phyloP scores from a whole-genome alignment of 2,797 vertebrate genomes.

The Iguana delicatissima region DNA sequence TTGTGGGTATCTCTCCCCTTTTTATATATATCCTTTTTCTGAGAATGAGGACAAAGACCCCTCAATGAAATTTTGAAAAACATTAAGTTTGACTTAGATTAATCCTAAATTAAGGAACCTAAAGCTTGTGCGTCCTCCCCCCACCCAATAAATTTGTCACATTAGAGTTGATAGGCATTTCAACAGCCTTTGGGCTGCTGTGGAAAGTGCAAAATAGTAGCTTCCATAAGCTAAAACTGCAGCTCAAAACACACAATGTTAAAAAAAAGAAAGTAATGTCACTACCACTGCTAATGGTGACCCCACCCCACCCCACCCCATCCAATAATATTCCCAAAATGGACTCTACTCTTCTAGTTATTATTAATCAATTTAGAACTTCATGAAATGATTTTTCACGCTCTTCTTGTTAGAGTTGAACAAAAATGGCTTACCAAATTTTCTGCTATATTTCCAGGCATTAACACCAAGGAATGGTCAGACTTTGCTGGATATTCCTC shows the following conservation, averaged over 20 bases:
- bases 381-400: not conserved
- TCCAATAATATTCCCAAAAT: not conserved
- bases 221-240: too few relatives aligned
- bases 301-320: not conserved
- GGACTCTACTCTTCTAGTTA: too few relatives aligned
- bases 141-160: not conserved
- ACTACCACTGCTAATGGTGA: not conserved
- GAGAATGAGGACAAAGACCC: not conserved
- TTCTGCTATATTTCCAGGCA: not conserved
- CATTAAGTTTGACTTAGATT: not conserved
- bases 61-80: not conserved
- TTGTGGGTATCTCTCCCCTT: too few relatives aligned
- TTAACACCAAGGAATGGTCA: not conserved
- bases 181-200: not conserved
- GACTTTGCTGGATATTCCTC: not conserved
- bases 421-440: not conserved
- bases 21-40: not conserved
- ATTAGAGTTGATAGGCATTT: slow-evolving; percentile 13
- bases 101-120: not conserved
- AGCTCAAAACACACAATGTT: not conserved
- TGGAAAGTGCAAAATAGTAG: not conserved
- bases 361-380: not conserved
- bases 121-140: not conserved
- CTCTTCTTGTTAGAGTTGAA: not conserved
- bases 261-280: not conserved